Evolutionary conservation across 2,888 invertebrate species (phyloP).

Genomic region (Willowsia nigromaculata): DNA sequence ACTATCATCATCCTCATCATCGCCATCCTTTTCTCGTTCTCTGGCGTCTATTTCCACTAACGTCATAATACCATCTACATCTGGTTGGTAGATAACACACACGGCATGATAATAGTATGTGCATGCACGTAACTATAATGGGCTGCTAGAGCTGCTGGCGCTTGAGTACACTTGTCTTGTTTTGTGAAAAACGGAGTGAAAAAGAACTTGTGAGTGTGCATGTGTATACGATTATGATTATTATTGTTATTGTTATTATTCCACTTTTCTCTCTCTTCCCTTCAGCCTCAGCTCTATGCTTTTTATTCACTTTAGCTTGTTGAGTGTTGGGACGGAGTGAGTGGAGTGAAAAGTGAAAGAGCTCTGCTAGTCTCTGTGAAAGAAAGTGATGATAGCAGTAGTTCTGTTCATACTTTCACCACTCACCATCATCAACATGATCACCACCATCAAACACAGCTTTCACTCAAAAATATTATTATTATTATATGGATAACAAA

Average conservation of each 20-base stretch:
- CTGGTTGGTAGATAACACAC: background rate
- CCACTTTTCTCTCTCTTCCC: constrained; percentile 40
- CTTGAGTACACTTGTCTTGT: background rate
- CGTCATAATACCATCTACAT: constrained; percentile 24
- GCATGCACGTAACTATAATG: background rate
- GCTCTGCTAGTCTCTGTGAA: background rate
- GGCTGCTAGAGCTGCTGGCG: no score
- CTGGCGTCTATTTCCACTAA: constrained; percentile 14
- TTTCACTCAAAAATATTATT: constrained; percentile 47
- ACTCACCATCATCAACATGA: constrained; percentile 27
- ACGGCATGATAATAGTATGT: background rate
- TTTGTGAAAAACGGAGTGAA: background rate
- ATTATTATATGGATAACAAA: constrained; percentile 23
- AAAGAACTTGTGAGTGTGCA: constrained; percentile 40
- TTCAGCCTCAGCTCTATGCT: background rate
- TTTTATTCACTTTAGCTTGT: constrained; percentile 54
- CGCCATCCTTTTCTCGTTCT: background rate
- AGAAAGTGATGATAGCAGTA: constrained; percentile 23
- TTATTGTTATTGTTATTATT: constrained; percentile 73
- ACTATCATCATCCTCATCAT: background rate
- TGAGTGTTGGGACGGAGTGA: constrained; percentile 16
- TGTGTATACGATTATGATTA: constrained; percentile 66
- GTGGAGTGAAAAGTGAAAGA: constrained; percentile 7
- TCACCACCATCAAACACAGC: constrained; percentile 16
- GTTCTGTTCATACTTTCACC: constrained; percentile 13